Conservation (phyloP, 2,888 invertebrate species). For the Diarsia brunnea region DNA sequence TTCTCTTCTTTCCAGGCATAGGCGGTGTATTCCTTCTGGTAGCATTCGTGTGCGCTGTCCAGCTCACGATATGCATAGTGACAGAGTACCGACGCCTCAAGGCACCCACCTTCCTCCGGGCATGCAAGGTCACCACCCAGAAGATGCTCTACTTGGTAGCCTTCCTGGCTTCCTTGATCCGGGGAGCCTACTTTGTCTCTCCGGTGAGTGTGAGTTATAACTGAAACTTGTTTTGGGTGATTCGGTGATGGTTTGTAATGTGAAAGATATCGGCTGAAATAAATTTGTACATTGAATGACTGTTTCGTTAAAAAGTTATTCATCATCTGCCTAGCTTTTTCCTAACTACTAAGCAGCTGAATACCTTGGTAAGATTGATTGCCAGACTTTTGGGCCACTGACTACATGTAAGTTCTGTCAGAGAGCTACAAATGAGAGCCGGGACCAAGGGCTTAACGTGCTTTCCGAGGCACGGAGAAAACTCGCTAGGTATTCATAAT, state of each 20-base stretch:
- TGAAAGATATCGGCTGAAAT: neutral
- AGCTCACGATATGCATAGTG: slow-evolving; percentile 95
- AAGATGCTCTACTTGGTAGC: slow-evolving; percentile 97
- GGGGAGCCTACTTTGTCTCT: slow-evolving; percentile 97
- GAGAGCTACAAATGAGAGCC: no score
- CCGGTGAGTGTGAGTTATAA: slow-evolving; percentile 92
- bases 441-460: no score
- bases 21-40: slow-evolving; percentile 95
- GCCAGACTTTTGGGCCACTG: no score
- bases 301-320: neutral
- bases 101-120: slow-evolving; percentile 94
- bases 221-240: slow-evolving; percentile 1
- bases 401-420: no score
- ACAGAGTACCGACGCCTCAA: slow-evolving; percentile 96
- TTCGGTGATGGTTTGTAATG: neutral
- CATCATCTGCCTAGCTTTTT: no score
- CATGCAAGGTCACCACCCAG: slow-evolving; percentile 97
- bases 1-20: slow-evolving; percentile 86
- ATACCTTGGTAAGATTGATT: no score
- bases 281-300: neutral
- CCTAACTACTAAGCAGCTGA: no score
- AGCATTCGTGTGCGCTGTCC: slow-evolving; percentile 95
- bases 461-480: no score
- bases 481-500: no score
- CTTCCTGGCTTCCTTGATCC: slow-evolving; percentile 95